Evolutionary conservation across 2,797 vertebrate species (phyloP), one percentile per base, ranked within the genome.

Genomic region (Hyperoplus lanceolatus): DNA sequence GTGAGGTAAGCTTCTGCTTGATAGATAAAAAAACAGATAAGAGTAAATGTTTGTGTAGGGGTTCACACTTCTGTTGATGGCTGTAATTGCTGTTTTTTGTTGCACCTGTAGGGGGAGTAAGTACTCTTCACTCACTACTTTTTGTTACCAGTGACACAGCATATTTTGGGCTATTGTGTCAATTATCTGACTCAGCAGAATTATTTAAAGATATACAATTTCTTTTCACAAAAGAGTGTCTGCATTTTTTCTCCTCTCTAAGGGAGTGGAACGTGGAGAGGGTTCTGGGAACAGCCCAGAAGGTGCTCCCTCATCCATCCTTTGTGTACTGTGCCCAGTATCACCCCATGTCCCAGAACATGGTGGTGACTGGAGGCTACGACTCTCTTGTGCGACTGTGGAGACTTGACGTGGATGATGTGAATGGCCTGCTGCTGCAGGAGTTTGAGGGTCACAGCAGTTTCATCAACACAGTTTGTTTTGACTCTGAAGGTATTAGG

Each of bases 251-350:
- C 9, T 66, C 14, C 85, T 86, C n/a, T 86, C 80, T 61, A 80
- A 99, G 98, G 88, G 94, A 97, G 85, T 99, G 98, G 98, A 96
- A 96, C 73, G 94, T 97, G 87, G 96, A 96, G 90, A 88, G 75
- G 51, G 94, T 96, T 46, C 89, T 84, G 7, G 89, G 88, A 10
- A 91, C 94, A 6, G 95, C 97, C 46, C 94, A 95, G 81, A 97
- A 96, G 91, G 96, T 99, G 83, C 97, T 99, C 60, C 97, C 97
- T 71, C 98, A 99, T 83, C 98, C 98, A 14, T 97, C 96, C 4
- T 99, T 99, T 83, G 96, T 99, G 61, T 99, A 99, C 86, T 95
- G 96, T 29, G 96, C 97, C 14, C 97, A 95, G 89, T 98, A 96
- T 89, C 98, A 99, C 79, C 97, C 98, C 13, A 21, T 89, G 41